Evolutionary conservation across 2,797 vertebrate species (phyloP).

Genomic region (Gorsachius magnificus): DNA sequence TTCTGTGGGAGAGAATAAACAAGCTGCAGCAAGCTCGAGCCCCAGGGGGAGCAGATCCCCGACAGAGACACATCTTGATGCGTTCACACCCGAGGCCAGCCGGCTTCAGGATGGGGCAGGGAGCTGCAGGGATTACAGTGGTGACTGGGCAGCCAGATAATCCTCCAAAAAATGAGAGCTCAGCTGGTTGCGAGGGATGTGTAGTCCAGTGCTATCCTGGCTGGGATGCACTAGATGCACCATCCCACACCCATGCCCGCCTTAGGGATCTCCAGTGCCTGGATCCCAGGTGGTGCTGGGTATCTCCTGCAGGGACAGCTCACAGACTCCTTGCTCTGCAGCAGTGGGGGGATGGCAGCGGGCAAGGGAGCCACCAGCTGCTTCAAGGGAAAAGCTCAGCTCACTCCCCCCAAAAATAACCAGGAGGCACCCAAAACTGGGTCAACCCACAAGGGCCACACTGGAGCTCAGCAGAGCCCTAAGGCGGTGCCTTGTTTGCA

Average conservation of each 20-base stretch:
- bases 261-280: neutral
- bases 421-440: constrained; percentile 8
- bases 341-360: neutral
- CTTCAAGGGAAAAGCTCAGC: neutral
- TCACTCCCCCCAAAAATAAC: neutral
- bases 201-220: accelerated
- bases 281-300: neutral
- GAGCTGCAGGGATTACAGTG: neutral
- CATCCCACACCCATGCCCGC: neutral
- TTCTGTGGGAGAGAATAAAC: constrained; percentile 66
- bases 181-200: accelerated
- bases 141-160: neutral
- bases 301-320: neutral
- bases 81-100: neutral
- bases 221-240: neutral
- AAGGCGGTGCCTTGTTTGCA: neutral
- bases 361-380: neutral
- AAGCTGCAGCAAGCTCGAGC: neutral
- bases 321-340: accelerated
- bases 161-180: neutral
- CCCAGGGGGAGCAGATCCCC: constrained; percentile 23
- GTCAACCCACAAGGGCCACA: constrained; percentile 34
- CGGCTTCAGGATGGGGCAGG: neutral
- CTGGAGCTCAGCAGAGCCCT: neutral
- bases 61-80: neutral